Conservation (phyloP, 2,113 vertebrate genomes). For the Todiramphus chloris region DNA sequence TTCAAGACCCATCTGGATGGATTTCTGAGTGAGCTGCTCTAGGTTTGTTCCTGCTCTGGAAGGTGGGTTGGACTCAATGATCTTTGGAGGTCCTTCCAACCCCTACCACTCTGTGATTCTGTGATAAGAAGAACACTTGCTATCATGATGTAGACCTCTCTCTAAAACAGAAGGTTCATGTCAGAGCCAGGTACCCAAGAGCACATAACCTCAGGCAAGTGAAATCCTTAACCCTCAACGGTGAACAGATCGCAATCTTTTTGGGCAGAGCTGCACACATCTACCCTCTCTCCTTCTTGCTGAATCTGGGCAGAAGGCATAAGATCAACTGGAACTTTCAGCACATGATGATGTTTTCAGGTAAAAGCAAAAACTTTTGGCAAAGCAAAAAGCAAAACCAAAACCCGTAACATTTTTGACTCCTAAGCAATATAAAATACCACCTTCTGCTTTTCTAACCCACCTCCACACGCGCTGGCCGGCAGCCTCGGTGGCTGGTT, state of each 20-base stretch:
- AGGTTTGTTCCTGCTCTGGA: too few relatives aligned
- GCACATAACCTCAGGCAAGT: neutral
- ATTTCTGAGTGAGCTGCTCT: too few relatives aligned
- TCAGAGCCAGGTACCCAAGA: neutral
- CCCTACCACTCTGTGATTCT: too few relatives aligned
- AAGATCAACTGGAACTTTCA: slow-evolving; percentile 97
- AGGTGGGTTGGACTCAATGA: too few relatives aligned
- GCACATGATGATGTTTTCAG: slow-evolving; percentile 99
- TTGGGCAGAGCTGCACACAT: slow-evolving; percentile 92
- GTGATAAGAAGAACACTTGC: neutral
- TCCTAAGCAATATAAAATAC: neutral
- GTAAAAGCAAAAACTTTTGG: slow-evolving; percentile 64
- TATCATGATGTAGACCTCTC: neutral
- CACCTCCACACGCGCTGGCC: neutral
- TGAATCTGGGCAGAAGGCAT: slow-evolving; percentile 94
- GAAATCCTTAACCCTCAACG: slow-evolving; percentile 75
- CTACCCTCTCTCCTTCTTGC: slow-evolving; percentile 94
- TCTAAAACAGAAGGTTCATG: neutral
- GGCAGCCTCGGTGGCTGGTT: neutral
- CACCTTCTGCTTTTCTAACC: neutral
- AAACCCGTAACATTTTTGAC: neutral
- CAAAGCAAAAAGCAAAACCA: neutral
- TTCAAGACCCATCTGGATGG: too few relatives aligned
- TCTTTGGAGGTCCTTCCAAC: too few relatives aligned
- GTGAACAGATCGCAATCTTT: slow-evolving; percentile 88